Evolutionary conservation across 2,113 vertebrate species (phyloP).

Genomic region (Oxyura jamaicensis): DNA sequence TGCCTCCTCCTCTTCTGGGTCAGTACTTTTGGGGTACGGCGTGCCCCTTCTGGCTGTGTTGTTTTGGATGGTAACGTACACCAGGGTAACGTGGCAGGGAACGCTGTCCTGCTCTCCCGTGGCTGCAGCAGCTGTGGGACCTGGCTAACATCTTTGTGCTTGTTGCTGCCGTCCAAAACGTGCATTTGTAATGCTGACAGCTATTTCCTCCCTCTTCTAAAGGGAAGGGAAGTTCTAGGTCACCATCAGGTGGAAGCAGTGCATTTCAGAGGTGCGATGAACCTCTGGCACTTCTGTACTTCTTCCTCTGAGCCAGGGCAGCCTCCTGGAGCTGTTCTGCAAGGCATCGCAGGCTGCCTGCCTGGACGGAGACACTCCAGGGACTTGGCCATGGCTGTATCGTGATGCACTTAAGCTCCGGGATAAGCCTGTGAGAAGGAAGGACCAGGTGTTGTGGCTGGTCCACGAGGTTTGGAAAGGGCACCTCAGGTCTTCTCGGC

Average conservation of each 20-base stretch:
- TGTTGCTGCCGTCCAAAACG: not conserved
- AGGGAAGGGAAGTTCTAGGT: not conserved
- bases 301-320: not conserved
- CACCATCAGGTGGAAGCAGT: not conserved
- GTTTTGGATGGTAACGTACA: rapidly evolving
- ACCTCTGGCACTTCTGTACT: rapidly evolving
- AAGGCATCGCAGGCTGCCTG: not conserved
- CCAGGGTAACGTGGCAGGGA: not conserved
- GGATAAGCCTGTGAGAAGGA: not conserved
- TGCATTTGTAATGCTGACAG: not conserved
- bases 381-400: not conserved
- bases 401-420: not conserved
- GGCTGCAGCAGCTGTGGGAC: not conserved
- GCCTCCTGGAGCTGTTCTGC: not conserved
- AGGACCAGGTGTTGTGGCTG: not conserved
- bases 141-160: not conserved
- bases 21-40: not conserved
- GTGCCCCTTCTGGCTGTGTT: not conserved
- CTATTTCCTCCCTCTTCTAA: not conserved
- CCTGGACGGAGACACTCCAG: not conserved
- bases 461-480: too few relatives aligned
- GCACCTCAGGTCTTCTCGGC: not conserved
- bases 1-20: not conserved
- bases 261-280: not conserved
- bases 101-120: rapidly evolving